Conservation (phyloP, 2,888 invertebrate species). For the Julus scandinavius region DNA sequence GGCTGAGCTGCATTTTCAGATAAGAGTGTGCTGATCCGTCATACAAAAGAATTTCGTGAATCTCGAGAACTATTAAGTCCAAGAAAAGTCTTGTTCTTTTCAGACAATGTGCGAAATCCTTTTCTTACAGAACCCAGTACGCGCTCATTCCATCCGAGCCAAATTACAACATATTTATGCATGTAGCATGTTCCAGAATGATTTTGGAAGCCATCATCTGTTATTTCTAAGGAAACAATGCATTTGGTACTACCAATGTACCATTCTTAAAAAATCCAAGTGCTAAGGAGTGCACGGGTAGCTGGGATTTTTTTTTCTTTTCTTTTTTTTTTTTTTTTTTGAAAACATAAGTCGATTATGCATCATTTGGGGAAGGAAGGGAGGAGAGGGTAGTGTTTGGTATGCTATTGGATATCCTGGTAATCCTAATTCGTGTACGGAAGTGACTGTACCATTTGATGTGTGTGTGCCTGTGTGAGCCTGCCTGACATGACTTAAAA, state of each 20-base stretch:
- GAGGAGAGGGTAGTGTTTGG: background rate
- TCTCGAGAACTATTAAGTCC: background rate
- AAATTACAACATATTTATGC: conserved; percentile 16
- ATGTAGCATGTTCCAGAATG: conserved; percentile 15
- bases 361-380: background rate
- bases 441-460: conserved; percentile 6
- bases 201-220: conserved; percentile 24
- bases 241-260: background rate
- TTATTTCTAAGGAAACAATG: conserved; percentile 27
- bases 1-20: conserved; percentile 35
- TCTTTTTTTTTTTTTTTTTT: background rate
- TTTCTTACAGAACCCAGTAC: background rate
- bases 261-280: background rate
- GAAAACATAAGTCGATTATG: conserved; percentile 21
- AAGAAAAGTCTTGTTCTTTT: background rate
- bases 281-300: background rate
- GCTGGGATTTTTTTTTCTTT: background rate
- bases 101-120: background rate
- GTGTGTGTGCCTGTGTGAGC: conserved; percentile 12
- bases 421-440: conserved; percentile 2
- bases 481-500: conserved; percentile 42
- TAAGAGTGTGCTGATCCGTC: background rate
- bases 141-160: background rate
- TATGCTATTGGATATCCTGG: conserved; percentile 14
- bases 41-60: background rate